Base-by-base conservation (phyloP, 2,888 invertebrate genomes). In the Strigamia transsilvanica region DNA sequence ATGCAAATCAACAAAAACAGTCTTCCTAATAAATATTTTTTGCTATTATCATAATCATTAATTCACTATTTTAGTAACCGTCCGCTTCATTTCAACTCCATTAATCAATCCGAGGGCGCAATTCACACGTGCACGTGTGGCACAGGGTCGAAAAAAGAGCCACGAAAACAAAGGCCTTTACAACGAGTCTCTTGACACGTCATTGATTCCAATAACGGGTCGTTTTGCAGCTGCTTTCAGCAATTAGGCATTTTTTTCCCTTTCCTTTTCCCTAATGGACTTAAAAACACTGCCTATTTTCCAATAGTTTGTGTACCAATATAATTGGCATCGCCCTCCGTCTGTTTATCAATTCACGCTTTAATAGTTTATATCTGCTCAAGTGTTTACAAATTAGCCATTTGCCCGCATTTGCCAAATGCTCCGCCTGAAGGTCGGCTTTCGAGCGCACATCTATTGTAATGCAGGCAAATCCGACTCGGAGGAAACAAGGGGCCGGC, bases 401-500 rank as follows among this genome's bases (percentile, higher is more conserved):
- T 73, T 73, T 73, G 73, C 73, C 73, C 27, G 27, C 13, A 73
- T 73, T 73, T 73, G 73, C 73, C 73, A 73, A 73, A 73, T 73
- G 73, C 32, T 73, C 73, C 73, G 73, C 73, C 73, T 15, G 73
- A 73, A 73, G 73, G 73, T 73, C 32, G 73, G 73, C 32, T 73
- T 73, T 27, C 15, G 15, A 3, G 12, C n/a, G 73, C 32, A 7
- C 73, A 27, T 18, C 73, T 27, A 73, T 73, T 73, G 73, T 73
- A 73, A 73, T 73, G 73, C 73, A 73, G 73, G 27, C 73, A 73
- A 56, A 73, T 27, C 73, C 15, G 27, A 73, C 73, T 27, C 32
- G 15, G 27, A 32, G 73, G 61, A 73, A 73, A 73, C 73, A 73
- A 73, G 73, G 32, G 73, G 73, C 32, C 73, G 13, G 32, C 15